Evolutionary conservation across 2,888 invertebrate genomes (phyloP).

Genomic region (Eudasyphora cyanicolor): DNA sequence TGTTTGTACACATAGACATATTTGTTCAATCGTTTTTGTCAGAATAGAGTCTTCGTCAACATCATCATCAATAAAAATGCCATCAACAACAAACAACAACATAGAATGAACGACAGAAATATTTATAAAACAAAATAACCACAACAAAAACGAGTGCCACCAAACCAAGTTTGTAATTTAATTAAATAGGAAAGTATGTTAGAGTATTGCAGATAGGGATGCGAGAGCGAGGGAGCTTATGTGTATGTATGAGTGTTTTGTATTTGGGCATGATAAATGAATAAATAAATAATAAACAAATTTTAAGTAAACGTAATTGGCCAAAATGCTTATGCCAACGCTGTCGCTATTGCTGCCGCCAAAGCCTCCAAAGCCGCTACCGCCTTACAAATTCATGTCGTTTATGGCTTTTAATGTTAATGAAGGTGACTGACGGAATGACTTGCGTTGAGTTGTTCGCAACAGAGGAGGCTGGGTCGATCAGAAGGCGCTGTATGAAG

Average conservation of each 20-base stretch:
- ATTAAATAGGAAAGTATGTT: constrained; percentile 6
- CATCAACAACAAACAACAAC: background rate
- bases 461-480: background rate
- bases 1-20: background rate
- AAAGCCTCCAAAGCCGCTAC: no score
- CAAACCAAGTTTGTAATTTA: constrained; percentile 9
- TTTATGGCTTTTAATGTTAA: constrained; percentile 24
- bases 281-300: constrained; percentile 22
- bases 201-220: no score
- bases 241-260: background rate
- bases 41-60: background rate
- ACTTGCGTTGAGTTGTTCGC: background rate
- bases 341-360: background rate
- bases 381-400: no score
- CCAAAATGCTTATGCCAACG: background rate
- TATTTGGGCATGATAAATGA: background rate
- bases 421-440: background rate
- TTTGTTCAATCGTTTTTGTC: constrained; percentile 7
- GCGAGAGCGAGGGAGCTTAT: no score
- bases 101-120: background rate
- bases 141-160: background rate
- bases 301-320: constrained; percentile 26
- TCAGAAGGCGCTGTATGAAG: no score
- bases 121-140: background rate
- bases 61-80: background rate